Evolutionary conservation across 2,888 invertebrate genomes (phyloP).

Genomic region (Cheilosia impressa): DNA sequence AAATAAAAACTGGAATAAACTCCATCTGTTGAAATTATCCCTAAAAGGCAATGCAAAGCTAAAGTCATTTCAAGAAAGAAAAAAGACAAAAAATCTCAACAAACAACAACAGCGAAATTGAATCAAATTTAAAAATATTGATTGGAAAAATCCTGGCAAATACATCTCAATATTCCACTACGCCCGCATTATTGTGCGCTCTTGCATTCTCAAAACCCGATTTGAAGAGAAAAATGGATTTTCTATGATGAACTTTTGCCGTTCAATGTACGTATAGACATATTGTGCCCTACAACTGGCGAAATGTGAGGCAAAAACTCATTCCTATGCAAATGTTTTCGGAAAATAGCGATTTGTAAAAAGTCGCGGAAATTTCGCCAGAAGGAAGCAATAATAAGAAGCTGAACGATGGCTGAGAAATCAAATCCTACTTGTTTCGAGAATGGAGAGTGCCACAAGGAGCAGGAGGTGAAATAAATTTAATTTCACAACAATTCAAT

Average conservation of each 20-base stretch:
- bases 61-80: constrained; percentile 23
- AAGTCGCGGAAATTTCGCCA: constrained; percentile 35
- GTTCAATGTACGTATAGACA: not conserved
- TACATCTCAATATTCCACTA: constrained; percentile 21
- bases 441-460: not conserved
- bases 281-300: not conserved
- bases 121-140: constrained; percentile 68
- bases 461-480: constrained; percentile 49
- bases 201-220: constrained; percentile 47
- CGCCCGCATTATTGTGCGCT: constrained; percentile 34
- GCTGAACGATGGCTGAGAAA: constrained; percentile 21
- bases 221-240: constrained; percentile 56
- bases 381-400: constrained; percentile 25
- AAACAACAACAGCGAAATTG: constrained; percentile 54
- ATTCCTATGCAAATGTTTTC: constrained; percentile 60
- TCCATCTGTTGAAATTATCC: constrained; percentile 20
- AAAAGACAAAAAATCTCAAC: constrained; percentile 3
- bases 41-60: constrained; percentile 37
- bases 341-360: constrained; percentile 57
- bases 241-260: constrained; percentile 38
- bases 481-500: constrained; percentile 64
- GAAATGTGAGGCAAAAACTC: constrained; percentile 25
- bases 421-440: constrained; percentile 48
- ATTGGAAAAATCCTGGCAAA: constrained; percentile 44
- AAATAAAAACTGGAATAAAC: no score